Base-by-base conservation (phyloP, 1,140 invertebrate genomes). In the Marisa cornuarietis region DNA sequence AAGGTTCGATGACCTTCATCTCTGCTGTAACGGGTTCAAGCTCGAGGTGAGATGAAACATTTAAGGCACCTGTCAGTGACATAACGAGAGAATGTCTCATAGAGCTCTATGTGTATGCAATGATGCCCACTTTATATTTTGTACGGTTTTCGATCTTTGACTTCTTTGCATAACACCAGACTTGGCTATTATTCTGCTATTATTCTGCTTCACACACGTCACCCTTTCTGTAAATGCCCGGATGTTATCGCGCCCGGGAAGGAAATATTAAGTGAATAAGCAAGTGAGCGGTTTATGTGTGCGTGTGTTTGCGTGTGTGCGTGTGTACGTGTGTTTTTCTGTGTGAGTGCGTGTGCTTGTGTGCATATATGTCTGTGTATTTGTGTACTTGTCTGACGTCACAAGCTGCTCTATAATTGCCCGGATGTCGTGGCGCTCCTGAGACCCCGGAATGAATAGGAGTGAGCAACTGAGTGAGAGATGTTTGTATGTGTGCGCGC, bases 321-420 rank as follows among this genome's bases (percentile, higher is more conserved):
- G 66, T 69, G 66, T 69, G 66, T n/a, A n/a, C n/a, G n/a, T n/a
- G n/a, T n/a, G n/a, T n/a, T n/a, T n/a, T 24, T n/a, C 13, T 24
- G 66, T 10, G 66, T 24, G 66, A 11, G 16, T 24, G 66, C 10
- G 66, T 24, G 11, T 24, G 66, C 10, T 13, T 24, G 66, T 10
- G 66, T 24, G 66, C 24, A n/a, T n/a, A n/a, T n/a, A n/a, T n/a
- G n/a, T n/a, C n/a, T n/a, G 66, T 69, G 66, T 69, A 22, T 69
- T 24, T 69, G 22, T 69, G 66, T 69, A 42, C 14, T 24, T 69
- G 66, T n/a, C 24, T 24, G 66, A 0, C 24, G 24, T 24, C 20
- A 22, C 24, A 42, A 10, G 66, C n/a, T 24, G 0, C 24, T 69
- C 10, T 16, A 42, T 69, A 42, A 9, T 11, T 69, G 66, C 20